Evolutionary conservation across 2,113 vertebrate species (phyloP).

Genomic region (Chlorocebus sabaeus): DNA sequence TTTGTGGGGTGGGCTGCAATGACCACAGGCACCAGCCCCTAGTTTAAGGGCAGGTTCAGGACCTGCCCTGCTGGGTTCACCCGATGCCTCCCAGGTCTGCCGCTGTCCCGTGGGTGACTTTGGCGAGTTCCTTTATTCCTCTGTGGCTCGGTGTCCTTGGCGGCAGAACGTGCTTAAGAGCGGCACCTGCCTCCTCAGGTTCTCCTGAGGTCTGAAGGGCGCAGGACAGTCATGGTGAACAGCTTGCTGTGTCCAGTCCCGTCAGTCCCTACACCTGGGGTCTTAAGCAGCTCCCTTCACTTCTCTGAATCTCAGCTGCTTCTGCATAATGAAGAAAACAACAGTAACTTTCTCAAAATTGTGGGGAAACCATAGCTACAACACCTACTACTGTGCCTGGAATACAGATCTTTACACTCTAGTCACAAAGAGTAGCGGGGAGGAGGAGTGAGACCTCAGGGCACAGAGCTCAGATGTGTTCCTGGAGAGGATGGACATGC

Average conservation of each 20-base stretch:
- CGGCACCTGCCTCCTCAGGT: not conserved
- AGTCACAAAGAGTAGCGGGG: no score
- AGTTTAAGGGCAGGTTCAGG: not conserved
- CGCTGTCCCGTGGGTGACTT: no score
- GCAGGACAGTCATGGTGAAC: not conserved
- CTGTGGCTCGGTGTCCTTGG: not conserved
- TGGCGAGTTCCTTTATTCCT: not conserved
- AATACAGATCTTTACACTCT: fast-evolving
- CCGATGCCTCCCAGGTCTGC: not conserved
- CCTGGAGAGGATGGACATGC: not conserved
- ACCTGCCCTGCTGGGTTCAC: no score
- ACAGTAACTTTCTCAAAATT: not conserved
- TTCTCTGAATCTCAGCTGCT: no score
- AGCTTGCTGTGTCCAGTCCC: not conserved
- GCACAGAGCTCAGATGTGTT: no score
- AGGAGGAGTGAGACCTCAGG: no score
- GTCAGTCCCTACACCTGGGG: no score
- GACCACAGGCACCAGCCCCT: not conserved
- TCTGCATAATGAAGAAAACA: fast-evolving
- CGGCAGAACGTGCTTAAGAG: not conserved
- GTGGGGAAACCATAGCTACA: not conserved
- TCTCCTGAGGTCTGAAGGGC: no score
- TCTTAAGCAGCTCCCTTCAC: not conserved
- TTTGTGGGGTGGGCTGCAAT: fast-evolving
- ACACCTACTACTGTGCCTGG: not conserved